phyloP scores from a whole-genome alignment of 1,140 invertebrate genomes.

The Oreohelix idahoensis region DNA sequence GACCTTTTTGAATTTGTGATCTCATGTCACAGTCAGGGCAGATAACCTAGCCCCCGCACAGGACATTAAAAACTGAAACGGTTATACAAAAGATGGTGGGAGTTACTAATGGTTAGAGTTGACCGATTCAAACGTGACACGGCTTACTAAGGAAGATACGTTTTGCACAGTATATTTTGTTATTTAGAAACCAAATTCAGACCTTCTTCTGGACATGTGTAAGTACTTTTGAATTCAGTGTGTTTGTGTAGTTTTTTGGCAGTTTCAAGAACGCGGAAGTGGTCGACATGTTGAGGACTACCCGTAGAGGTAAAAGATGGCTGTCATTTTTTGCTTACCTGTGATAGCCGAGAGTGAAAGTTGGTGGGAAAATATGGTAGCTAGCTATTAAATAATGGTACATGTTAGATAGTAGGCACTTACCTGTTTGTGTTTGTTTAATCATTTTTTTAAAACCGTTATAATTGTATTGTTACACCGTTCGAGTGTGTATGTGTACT shows the following conservation, averaged over 20 bases:
- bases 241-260: neutral
- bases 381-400: no score
- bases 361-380: no score
- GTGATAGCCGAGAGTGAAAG: neutral
- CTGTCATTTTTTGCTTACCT: neutral
- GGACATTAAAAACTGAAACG: neutral
- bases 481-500: no score
- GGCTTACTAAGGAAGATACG: neutral
- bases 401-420: no score
- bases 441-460: no score
- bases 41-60: neutral
- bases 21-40: neutral
- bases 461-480: no score
- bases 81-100: neutral
- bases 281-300: neutral
- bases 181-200: neutral
- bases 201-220: neutral
- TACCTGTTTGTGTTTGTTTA: no score
- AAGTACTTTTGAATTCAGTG: neutral
- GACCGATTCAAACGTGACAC: neutral
- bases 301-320: neutral
- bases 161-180: neutral
- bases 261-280: neutral
- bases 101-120: neutral
- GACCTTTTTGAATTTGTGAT: neutral